phyloP scores from a whole-genome alignment of 2,888 invertebrate genomes.

The Sclerodermus sp. region DNA sequence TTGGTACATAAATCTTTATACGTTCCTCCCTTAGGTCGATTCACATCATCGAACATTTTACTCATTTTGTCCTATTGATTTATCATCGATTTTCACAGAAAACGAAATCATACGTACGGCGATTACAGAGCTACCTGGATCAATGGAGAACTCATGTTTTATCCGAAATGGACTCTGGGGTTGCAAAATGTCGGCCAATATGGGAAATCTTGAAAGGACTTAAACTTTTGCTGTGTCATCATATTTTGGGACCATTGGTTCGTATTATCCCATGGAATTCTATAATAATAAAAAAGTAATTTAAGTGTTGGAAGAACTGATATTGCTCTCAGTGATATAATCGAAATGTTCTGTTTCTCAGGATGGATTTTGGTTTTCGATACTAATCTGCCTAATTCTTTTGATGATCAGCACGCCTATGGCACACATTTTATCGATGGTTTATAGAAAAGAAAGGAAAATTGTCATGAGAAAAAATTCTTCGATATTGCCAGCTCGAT shows the following conservation, averaged over 20 bases:
- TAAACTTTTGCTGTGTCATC: slow-evolving; percentile 66
- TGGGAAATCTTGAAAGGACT: slow-evolving; percentile 71
- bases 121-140: slow-evolving; percentile 68
- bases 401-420: slow-evolving; percentile 68
- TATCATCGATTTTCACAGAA: slow-evolving; percentile 55
- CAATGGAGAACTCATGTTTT: slow-evolving; percentile 71
- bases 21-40: slow-evolving; percentile 9
- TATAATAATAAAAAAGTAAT: background rate
- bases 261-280: slow-evolving; percentile 25
- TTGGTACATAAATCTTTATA: slow-evolving; percentile 60
- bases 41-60: slow-evolving; percentile 9
- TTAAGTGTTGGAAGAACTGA: too few relatives aligned
- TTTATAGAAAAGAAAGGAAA: slow-evolving; percentile 51
- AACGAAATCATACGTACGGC: slow-evolving; percentile 62
- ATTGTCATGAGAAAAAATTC: slow-evolving; percentile 29
- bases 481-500: slow-evolving; percentile 36
- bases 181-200: slow-evolving; percentile 73
- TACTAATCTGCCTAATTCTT: slow-evolving; percentile 61
- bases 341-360: slow-evolving; percentile 36
- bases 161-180: slow-evolving; percentile 65
- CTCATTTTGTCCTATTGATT: background rate
- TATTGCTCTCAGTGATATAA: too few relatives aligned
- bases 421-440: slow-evolving; percentile 63
- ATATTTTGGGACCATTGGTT: slow-evolving; percentile 70
- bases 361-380: slow-evolving; percentile 74